phyloP scores from a whole-genome alignment of 2,797 vertebrate species.

The Cynopterus sphinx region DNA sequence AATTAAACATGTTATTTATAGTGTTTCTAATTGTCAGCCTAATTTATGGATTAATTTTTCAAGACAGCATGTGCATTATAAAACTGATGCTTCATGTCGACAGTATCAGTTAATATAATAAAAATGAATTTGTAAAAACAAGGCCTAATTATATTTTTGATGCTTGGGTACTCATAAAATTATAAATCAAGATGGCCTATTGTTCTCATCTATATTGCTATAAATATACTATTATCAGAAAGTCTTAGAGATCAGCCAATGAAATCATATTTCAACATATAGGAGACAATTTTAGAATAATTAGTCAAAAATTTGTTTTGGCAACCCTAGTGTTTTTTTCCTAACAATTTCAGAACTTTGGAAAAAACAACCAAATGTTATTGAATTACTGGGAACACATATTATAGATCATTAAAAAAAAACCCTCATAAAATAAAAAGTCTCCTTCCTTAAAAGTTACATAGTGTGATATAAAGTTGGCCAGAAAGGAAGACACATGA shows the following conservation, averaged over 20 bases:
- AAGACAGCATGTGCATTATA: not conserved
- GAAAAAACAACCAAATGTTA: conserved; percentile 24
- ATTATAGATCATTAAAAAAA: not conserved
- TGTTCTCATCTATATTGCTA: not conserved
- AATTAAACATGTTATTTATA: conserved; percentile 72
- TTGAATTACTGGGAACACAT: not conserved
- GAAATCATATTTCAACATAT: not conserved
- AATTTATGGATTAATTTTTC: conserved; percentile 65
- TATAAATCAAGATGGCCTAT: not conserved
- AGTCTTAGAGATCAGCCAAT: not conserved
- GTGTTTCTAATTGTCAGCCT: conserved; percentile 67
- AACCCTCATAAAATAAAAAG: not conserved
- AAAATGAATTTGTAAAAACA: conserved; percentile 66
- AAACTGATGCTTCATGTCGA: not conserved
- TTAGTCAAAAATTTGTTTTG: conserved; percentile 28
- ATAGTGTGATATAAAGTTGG: not conserved
- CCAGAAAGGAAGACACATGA: not conserved
- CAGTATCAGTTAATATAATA: conserved; percentile 59
- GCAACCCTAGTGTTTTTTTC: not conserved
- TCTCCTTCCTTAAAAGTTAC: not conserved
- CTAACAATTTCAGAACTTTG: not conserved
- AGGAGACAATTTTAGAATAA: not conserved
- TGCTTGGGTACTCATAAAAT: not conserved
- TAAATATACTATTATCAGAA: not conserved
- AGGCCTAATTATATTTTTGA: conserved; percentile 39